Evolutionary conservation across 2,113 vertebrate genomes (phyloP), one percentile per base, ranked within the genome.

Genomic region (Phalacrocorax brasilianus): DNA sequence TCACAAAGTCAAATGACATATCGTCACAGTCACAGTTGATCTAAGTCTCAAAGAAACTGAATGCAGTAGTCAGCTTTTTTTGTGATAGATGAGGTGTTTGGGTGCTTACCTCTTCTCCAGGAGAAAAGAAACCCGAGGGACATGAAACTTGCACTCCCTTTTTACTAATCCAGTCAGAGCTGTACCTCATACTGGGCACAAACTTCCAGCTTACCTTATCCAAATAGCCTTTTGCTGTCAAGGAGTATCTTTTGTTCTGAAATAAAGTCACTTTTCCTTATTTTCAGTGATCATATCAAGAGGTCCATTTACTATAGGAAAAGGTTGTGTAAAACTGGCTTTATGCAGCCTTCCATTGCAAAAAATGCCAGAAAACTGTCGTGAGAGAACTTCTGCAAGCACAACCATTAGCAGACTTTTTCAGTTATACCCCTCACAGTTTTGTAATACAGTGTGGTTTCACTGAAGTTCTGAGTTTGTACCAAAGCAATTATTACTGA

Each of bases 1-100:
- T 93, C 28, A 27, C 74, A 74, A 83, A 92, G 94, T 97, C 94
- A 97, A 94, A 89, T 97, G 97, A 93, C 86, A 53, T 78, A 83
- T 95, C 4, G 4, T 67, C 93, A 93, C 86, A 66, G 73, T 82
- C 93, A 93, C 86, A 66, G 73, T 82, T 95, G 93, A 85, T 71
- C 42, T 93, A 95, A 95, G 86, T 80, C 85, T 96, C 92, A 75
- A n/a, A 93, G 80, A 70, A 94, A 78, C 89, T 91, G 95, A 95
- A 68, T 75, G 77, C 59, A 72, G 86, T 75, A 91, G 86, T 85
- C 44, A 26, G 92, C 6, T 35, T 17, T 87, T 85, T 87, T 96
- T 47, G 56, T 93, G 91, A 86, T 61, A 56, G 87, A 70, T 94
- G 81, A 89, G 50, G 58, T 67, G 56, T 90, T 91, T 95, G 89